Evolutionary conservation across 2,888 invertebrate species (phyloP), one percentile per base, ranked within the genome.

Genomic region (Lasioglossum morio): DNA sequence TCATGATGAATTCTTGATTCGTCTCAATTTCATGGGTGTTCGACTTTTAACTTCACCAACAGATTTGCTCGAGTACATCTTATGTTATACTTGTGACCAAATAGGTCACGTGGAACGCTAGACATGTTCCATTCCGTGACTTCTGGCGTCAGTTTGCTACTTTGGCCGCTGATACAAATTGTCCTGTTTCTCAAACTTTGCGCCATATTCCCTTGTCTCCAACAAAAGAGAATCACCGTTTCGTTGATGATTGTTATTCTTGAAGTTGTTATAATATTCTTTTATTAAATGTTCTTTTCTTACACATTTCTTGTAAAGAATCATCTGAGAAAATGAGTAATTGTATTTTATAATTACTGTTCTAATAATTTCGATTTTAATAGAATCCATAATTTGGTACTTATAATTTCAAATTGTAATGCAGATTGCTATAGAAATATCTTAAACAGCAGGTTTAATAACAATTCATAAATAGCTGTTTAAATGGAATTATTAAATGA

Each of bases 1-100:
- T 53, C 53, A 40, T 19, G 43, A 53, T 43, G 48, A 69, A 77
- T 57, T 77, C 48, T 46, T 60, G 34, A 72, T 72, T 76, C 57
- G 69, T 72, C 70, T 30, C 53, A 74, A 70, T 83, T 66, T 75
- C 74, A 74, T 78, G 57, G 75, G 57, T 34, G 48, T 43, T 46
- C 60, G 10, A 57, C 23, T 75, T 53, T 69, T 48, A 10, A 69
- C 14, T 4, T 30, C 57, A 14, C 72, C n/a, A 69, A 34, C 37
- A 46, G 48, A 57, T 81, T 72, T 66, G 27, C 72, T 37, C 43
- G 43, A 76, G 37, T 0, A 40, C 70, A 76, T 84, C 57, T 57
- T 76, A 46, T 72, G 43, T 48, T 53, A 53, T 43, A 19, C 66
- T n/a, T n/a, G 37, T 30, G 53, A 73, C 19, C 66, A 57, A 81